Base-by-base conservation (phyloP, 2,888 invertebrate genomes). In the Julus scanicus region DNA sequence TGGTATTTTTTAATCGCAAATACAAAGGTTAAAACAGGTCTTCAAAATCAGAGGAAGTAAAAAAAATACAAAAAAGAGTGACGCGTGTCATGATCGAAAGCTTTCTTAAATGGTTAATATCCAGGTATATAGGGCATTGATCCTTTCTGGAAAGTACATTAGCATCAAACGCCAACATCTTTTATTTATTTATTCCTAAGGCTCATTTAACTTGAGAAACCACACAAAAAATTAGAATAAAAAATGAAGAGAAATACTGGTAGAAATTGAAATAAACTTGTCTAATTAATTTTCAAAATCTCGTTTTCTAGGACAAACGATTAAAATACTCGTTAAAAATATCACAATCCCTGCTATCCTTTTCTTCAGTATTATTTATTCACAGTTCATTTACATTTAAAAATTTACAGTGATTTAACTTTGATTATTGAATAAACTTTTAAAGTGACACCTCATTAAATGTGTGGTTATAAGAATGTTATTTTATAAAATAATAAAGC, bases 81-180 rank as follows among this genome's bases (percentile, higher is more conserved):
- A 53, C 53, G 13, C 53, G 53, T 53, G 15, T 53, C 53, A 53
- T 71, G 29, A 71, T 71, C 71, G 71, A 71, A 71, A 71, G 6
- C n/a, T 11, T 71, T 29, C 29, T 71, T 71, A 71, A 20, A 71
- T 29, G 71, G 71, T 71, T 71, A 20, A 71, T 20, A 71, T 71
- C 2, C 71, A 71, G 71, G 29, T 29, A 29, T 71, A 20, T 29
- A 71, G 71, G 9, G 29, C 71, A 29, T 71, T 71, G 71, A 71
- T 71, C 63, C 71, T 71, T 71, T 71, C 71, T 71, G 9, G 29
- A 71, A 71, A 71, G 71, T 71, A 29, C 71, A 71, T 71, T 71
- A 71, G 71, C 71, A 71, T 71, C 71, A 29, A 29, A 8, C 29
- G 20, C 9, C 3, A 71, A 11, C 71, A 71, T 71, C 29, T 8